phyloP scores from a whole-genome alignment of 1,140 invertebrate genomes.

The Ceratoteleas bidentatus region DNA sequence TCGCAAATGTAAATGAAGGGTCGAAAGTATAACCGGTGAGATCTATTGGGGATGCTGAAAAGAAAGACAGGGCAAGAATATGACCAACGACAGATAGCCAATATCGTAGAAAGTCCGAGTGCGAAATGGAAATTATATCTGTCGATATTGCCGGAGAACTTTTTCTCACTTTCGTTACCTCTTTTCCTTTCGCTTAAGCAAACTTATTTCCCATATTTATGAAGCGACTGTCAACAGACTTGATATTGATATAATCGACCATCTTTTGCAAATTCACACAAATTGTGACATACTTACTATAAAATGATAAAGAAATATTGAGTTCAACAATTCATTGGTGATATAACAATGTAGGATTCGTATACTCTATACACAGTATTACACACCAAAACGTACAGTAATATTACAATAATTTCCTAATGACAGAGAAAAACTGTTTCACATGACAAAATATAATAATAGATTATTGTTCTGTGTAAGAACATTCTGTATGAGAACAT shows the following conservation, averaged over 20 bases:
- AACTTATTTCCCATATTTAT: conserved; percentile 55
- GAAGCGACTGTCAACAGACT: conserved; percentile 25
- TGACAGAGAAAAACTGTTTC: too few species aligned
- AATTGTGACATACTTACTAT: too few species aligned
- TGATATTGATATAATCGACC: conserved; percentile 22
- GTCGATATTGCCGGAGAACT: conserved; percentile 57
- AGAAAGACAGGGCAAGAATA: conserved; percentile 57
- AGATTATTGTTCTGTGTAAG: too few species aligned
- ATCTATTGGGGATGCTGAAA: conserved; percentile 44
- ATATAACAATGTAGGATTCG: too few species aligned
- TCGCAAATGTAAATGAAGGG: conserved; percentile 63
- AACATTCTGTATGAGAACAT: too few species aligned
- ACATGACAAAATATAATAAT: too few species aligned
- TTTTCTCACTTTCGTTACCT: conserved; percentile 29
- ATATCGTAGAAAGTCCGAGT: conserved; percentile 62
- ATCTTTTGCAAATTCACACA: too few species aligned
- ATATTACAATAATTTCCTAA: too few species aligned
- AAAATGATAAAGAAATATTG: too few species aligned
- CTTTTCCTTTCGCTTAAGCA: conserved; percentile 30
- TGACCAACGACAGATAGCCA: conserved; percentile 57
- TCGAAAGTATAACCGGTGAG: conserved; percentile 50
- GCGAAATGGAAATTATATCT: conserved; percentile 67
- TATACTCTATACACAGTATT: too few species aligned
- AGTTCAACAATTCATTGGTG: too few species aligned
- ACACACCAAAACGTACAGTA: too few species aligned